Base-by-base conservation (phyloP, 2,888 invertebrate species). In the Aspidiotus rigidus region DNA sequence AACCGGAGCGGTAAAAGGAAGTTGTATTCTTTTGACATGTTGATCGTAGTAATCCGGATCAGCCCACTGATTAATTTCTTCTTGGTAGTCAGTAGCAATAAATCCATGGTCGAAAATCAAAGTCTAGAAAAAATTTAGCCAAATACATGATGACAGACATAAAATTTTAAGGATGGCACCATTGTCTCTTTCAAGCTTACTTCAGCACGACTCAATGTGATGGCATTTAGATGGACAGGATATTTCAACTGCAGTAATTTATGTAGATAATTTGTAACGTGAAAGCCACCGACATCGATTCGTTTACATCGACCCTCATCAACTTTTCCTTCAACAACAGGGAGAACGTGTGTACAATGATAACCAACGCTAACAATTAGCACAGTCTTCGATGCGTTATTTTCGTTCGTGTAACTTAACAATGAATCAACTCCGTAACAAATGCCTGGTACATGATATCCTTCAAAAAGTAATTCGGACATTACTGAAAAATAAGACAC, bases 401-500 rank as follows among this genome's bases (percentile, higher is more conserved):
- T 84, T 72, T 83, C 83, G 72, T 84, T 83, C 28, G 75, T 72
- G 77, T 86, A 85, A 72, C 90, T 88, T 76, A 87, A 88, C 42
- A 95, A 77, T 0, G 88, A 85, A 78, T 95, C 96, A 9, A 96
- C 84, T 56, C 94, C 93, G 77, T 93, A 95, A 64, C 87, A 84
- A 16, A 96, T 82, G 1, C 87, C 85, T 7, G 95, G 94, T 5
- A 95, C 84, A 55, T 86, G 85, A 77, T 96, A 96, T 73, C 90
- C 93, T 79, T 96, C 96, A 79, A 96, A 96, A 57, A 96, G 79
- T 69, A 96, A 81, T 77, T 96, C 96, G 1, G 90, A 90, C 94
- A 96, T 94, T 75, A 93, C 93, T 93, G 77, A 71, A 84, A 83
- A 74, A 74, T 73, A 74, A 42, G 5, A 28, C 28, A 28, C 28